Evolutionary conservation across 2,888 invertebrate species (phyloP), one percentile per base, ranked within the genome.

Genomic region (Leptopilina syphax): DNA sequence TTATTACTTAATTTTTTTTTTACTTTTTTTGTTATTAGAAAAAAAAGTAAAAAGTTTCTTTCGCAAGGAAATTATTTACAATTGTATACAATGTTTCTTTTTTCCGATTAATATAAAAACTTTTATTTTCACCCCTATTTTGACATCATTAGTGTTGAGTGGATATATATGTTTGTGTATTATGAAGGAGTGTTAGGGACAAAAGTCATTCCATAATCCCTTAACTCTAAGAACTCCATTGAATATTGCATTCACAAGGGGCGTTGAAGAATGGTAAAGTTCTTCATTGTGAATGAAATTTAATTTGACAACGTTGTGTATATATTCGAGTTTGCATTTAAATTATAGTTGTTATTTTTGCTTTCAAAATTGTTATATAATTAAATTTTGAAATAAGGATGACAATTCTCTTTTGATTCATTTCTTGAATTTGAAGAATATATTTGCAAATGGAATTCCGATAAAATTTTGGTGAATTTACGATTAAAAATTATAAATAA

Each of bases 181-280:
- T 73, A 34, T 73, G 54, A 13, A 73, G 54, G 24, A 34, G 27
- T 24, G 50, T 8, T 50, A 73, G 57, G 73, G 73, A 57, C 41
- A n/a, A 73, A 27, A 73, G 73, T 73, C 73, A 73, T 73, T 73
- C 57, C 57, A 34, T 27, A 3, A 27, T 54, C 50, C 54, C 70
- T 70, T 54, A 13, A 27, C 27, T 24, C 24, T 63, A n/a, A 50
- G 54, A 57, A 13, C 57, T 57, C 34, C n/a, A 13, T 57, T 73
- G 54, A 73, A 73, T 73, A 57, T n/a, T 73, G 27, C 12, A 73
- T 73, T 34, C 34, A 34, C 34, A 27, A 1, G 34, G 57, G 34
- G 50, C 27, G 27, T 9, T 0, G 50, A 50, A 34, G 54, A 54
- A 54, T 10, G 8, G 12, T 3, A 24, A 70, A 50, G 10, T 50